A percentile compares a stretch with the other conserved stretches of the same genome.
phyloP scores from a whole-genome alignment of 1,140 invertebrate species.

The Cyrtorhinus lividipennis region DNA sequence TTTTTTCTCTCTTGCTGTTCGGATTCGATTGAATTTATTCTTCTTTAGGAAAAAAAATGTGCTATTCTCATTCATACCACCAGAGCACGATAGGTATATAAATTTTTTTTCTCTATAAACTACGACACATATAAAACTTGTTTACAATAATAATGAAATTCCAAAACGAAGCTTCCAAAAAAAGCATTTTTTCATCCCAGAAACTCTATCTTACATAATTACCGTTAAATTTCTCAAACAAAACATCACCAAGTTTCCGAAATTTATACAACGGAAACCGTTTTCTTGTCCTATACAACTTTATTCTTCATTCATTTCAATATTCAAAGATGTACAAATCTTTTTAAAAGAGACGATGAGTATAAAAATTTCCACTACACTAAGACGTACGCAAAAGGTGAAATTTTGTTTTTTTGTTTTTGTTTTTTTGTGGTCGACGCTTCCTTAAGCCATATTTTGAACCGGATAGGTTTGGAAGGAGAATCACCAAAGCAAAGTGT shows the following conservation, averaged over 20 bases:
- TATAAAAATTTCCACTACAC: neutral
- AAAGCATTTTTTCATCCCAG: slow-evolving; percentile 2
- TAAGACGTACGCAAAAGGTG: neutral
- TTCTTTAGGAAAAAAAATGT: neutral
- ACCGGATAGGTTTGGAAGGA: too few species aligned
- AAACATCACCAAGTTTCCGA: slow-evolving; percentile 3
- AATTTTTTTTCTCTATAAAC: slow-evolving; percentile 2
- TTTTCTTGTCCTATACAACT: neutral
- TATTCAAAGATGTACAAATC: neutral
- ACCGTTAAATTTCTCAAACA: slow-evolving; percentile 1
- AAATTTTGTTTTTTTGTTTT: neutral
- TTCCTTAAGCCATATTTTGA: neutral
- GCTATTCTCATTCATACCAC: neutral
- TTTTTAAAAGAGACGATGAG: slow-evolving; percentile 3
- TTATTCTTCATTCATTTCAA: neutral
- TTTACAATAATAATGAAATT: neutral
- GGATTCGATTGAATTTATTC: too few species aligned
- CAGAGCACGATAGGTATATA: neutral
- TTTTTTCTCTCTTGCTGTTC: too few species aligned
- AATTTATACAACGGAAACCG: neutral
- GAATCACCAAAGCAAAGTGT: neutral
- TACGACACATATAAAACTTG: slow-evolving; percentile 10
- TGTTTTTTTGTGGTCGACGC: neutral
- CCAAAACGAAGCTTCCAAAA: neutral
- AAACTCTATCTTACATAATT: slow-evolving; percentile 6